Conservation (phyloP, 2,888 invertebrate genomes). For the Gastrophysa polygoni region DNA sequence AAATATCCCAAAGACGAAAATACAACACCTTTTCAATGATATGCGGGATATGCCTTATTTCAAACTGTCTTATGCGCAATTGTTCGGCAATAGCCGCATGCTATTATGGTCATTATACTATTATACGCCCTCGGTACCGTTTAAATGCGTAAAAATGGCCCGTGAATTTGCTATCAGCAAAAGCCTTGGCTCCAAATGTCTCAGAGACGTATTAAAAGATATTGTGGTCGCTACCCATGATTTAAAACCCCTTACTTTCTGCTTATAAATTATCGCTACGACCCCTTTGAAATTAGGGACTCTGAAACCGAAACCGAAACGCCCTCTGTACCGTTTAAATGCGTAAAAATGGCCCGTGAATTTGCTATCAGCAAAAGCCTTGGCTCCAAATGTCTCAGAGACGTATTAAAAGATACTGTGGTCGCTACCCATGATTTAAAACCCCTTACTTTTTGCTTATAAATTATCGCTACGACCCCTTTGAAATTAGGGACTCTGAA, state of each 20-base stretch:
- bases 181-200: slow-evolving; percentile 51
- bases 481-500: no score
- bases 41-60: slow-evolving; percentile 54
- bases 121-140: slow-evolving; percentile 57
- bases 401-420: neutral
- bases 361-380: slow-evolving; percentile 54
- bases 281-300: no score
- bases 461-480: no score
- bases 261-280: no score
- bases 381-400: slow-evolving; percentile 44
- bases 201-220: slow-evolving; percentile 14
- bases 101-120: slow-evolving; percentile 59
- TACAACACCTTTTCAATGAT: slow-evolving; percentile 51
- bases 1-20: slow-evolving; percentile 30
- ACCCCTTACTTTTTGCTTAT: no score
- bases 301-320: no score
- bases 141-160: slow-evolving; percentile 58
- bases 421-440: neutral
- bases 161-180: slow-evolving; percentile 54
- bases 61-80: slow-evolving; percentile 58
- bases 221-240: neutral
- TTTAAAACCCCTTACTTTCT: no score
- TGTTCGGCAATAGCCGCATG: slow-evolving; percentile 57
- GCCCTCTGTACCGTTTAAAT: slow-evolving; percentile 58
- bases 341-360: slow-evolving; percentile 58